Evolutionary conservation across 2,797 vertebrate genomes (phyloP).

Genomic region (Aulostomus chinensis): DNA sequence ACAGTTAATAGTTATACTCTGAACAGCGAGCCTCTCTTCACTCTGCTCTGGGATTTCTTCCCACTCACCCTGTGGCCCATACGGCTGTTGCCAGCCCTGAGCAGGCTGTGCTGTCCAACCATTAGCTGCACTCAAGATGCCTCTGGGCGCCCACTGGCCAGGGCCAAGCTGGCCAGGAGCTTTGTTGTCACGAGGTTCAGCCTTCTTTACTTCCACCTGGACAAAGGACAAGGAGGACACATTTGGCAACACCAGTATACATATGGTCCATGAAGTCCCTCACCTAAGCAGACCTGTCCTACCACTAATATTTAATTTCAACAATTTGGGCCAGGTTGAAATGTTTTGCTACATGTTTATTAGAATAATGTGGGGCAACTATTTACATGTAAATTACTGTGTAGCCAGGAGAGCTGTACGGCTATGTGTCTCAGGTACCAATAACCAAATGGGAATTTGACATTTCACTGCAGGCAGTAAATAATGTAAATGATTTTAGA

Average conservation of each 20-base stretch:
- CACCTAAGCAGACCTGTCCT: constrained; percentile 84
- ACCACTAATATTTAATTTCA: constrained; percentile 80
- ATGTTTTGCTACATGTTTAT: constrained; percentile 83
- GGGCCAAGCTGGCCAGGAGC: constrained; percentile 91
- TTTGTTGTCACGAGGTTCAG: constrained; percentile 97
- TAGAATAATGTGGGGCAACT: constrained; percentile 68
- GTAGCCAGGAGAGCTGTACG: constrained; percentile 57
- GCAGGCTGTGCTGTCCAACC: constrained; percentile 98
- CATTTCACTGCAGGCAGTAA: constrained; percentile 1
- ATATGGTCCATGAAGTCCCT: constrained; percentile 66
- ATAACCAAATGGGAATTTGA: constrained; percentile 18
- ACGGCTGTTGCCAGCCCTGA: constrained; percentile 95
- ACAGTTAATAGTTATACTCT: constrained; percentile 23
- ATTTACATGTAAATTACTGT: constrained; percentile 53
- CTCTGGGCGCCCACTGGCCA: constrained; percentile 94
- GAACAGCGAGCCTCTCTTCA: constrained; percentile 27
- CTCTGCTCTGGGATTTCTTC: constrained; percentile 52
- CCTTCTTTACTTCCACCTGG: constrained; percentile 99
- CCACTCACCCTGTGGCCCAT: constrained; percentile 94
- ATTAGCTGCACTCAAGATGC: constrained; percentile 94
- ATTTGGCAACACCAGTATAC: constrained; percentile 73
- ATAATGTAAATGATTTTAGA: not conserved
- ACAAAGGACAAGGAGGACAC: constrained; percentile 85
- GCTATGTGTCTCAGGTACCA: constrained; percentile 96
- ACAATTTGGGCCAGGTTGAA: constrained; percentile 80